Base-by-base conservation (phyloP, 2,888 invertebrate species). In the Phyto melanocephala region DNA sequence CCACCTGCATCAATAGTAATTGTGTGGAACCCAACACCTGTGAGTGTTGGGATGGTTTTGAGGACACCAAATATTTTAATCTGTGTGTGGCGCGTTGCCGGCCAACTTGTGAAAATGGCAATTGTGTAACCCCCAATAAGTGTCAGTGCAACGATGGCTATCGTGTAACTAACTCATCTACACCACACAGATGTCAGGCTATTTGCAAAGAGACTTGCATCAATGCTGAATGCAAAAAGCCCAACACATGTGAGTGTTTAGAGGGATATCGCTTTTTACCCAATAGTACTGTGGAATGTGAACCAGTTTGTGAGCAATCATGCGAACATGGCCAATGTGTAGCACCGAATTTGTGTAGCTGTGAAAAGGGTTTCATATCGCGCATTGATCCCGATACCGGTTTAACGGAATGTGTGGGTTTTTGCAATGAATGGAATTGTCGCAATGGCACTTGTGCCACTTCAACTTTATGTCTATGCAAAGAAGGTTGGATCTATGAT, bases 201-300 rank as follows among this genome's bases (percentile, higher is more conserved):
- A 80, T 86, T 22, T 90, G 90, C 63, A 76, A 84, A n/a, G 80
- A 87, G 15, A 86, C 84, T 4, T 91, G 90, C 78, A 87, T 90
- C 24, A 90, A 91, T 82, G 88, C 90, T 42, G 87, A 92, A 50
- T 94, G 94, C 86, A 91, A 92, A 4, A 92, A 92, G 0, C 93
- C 94, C 0, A 92, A 93, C 77, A 90, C 92, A 0, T 93, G 93
- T 81, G 88, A 89, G n/a, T 94, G 94, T 83, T 84, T 90, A 11
- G 85, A 86, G 0, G 92, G 92, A 0, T 92, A 91, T 86, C 84
- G 84, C 4, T 86, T 87, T 47, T 20, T 90, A 0, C 17, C 83
- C 5, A 86, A 81, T 74, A 91, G 90, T 56, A 77, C 50, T 11
- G 86, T 80, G 7, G 91, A 90, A 45, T 91, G 91, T 76, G 87